Evolutionary conservation across 2,113 vertebrate species (phyloP), one percentile per base, ranked within the genome.

Genomic region (Chionodraco myersi): DNA sequence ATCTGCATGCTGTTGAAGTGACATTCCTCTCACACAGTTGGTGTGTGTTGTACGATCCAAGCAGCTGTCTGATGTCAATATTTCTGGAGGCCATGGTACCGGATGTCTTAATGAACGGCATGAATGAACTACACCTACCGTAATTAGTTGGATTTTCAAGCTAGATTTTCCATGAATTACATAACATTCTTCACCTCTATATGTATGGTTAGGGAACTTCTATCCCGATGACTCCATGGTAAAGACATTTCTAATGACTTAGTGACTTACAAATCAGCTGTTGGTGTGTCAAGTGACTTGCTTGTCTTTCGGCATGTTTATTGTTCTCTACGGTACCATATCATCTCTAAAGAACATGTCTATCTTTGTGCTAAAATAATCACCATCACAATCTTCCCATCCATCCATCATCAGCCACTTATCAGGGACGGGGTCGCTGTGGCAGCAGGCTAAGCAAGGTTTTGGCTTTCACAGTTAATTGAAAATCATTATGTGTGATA

Each of bases 21-120:
- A 80, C 82, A 76, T 83, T 78, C 68, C 74, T 63, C 79, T 88
- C 59, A 82, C 78, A 73, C 62, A 67, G 63, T 72, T 80, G 59
- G 67, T 90, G 71, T 73, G 72, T 76, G 75, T 77, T 79, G 67
- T 81, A 77, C n/a, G 53, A 83, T 82, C 69, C 26, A 44, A 81
- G 66, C 86, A 92, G 88, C 86, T 92, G 90, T 88, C 80, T 86
- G 86, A 90, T 88, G 84, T 85, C 85, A 80, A 79, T 86, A 76
- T 82, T 52, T 80, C 80, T 76, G 60, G 66, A 77, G 79, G 84
- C 82, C 58, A 72, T 5, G 74, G 63, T 62, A 75, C 63, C 65
- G 61, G 58, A 87, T 77, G 80, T 63, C 81, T 75, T 80, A 80
- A 85, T 77, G 62, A 88, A 77, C 48, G 68, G 66, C 72, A 72